Evolutionary conservation across 2,888 invertebrate genomes (phyloP), one percentile per base, ranked within the genome.

Genomic region (Plusia festucae): DNA sequence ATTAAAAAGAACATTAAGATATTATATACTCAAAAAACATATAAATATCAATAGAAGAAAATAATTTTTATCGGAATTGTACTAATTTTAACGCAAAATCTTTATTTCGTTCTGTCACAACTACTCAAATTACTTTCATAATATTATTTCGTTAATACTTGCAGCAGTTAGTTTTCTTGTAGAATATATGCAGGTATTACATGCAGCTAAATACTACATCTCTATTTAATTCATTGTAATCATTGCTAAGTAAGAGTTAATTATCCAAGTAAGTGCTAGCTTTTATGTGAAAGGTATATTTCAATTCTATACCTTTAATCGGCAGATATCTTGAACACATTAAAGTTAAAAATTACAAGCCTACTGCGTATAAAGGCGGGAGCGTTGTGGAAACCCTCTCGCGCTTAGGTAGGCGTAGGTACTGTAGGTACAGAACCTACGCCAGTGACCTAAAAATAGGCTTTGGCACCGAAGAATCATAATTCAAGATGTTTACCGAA

Each of bases 181-280:
- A 49, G 8, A 20, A 20, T 49, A 49, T 9, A 30, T 9, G 9
- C 9, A 15, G 18, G 20, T 49, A 20, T 49, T 11, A 18, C 0
- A 16, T 49, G 18, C 30, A 46, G 65, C 58, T 64, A 20, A 40
- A 30, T 65, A 65, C 11, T 30, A 49, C 52, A 60, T 55, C 53
- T 54, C 40, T 40, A 40, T 40, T 40, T n/a, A 40, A n/a, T n/a
- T 40, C 40, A n/a, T n/a, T 40, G n/a, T 40, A 40, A n/a, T 40
- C 40, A n/a, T 40, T 40, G 40, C 40, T 40, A n/a, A 40, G n/a
- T 15, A n/a, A 40, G 15, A 6, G 7, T 40, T n/a, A 40, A 40
- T 15, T 40, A n/a, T n/a, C n/a, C n/a, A n/a, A n/a, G n/a, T n/a
- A 40, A 40, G n/a, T 40, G n/a, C n/a, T 40, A 40, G 40, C 40